Conservation (phyloP, 2,797 vertebrate species). For the Craterocephalus amniculus region DNA sequence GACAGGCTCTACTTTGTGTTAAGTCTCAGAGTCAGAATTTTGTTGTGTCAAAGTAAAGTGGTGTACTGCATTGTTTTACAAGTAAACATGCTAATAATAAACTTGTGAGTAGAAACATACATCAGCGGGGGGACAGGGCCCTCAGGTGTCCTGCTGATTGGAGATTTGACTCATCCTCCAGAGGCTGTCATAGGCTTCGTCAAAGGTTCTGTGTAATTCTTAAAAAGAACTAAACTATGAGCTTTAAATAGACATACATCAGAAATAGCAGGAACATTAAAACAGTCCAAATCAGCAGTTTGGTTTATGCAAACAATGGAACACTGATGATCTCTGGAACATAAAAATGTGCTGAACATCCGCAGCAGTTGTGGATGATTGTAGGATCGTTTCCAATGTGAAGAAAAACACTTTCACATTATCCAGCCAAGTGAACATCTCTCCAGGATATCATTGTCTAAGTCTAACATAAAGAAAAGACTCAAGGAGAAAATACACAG, state of each 20-base stretch:
- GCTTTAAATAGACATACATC: neutral
- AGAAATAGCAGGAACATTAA: neutral
- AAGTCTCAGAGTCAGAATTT: no score
- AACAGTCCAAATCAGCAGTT: slow-evolving; percentile 8
- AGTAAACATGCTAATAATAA: neutral
- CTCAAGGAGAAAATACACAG: neutral
- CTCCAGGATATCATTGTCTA: neutral
- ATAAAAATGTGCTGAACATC: neutral
- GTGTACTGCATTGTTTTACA: no score
- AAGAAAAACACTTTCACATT: slow-evolving; percentile 1
- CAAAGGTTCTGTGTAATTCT: neutral
- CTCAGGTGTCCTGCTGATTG: slow-evolving; percentile 53
- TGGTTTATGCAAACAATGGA: slow-evolving; percentile 18
- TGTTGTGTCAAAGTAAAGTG: no score
- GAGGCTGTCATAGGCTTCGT: no score
- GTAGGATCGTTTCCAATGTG: neutral
- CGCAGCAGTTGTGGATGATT: slow-evolving; percentile 1
- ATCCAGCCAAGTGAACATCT: neutral
- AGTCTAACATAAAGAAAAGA: neutral
- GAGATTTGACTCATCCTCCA: slow-evolving; percentile 41
- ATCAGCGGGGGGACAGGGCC: slow-evolving; percentile 53
- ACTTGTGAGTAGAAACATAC: slow-evolving; percentile 46
- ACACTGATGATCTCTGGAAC: neutral
- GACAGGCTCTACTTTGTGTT: no score
- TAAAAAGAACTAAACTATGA: neutral